Percentiles rank a stretch among this genome's conserved stretches.
Evolutionary conservation across 2,113 vertebrate genomes (phyloP).

Genomic region (Psettodes erumei): DNA sequence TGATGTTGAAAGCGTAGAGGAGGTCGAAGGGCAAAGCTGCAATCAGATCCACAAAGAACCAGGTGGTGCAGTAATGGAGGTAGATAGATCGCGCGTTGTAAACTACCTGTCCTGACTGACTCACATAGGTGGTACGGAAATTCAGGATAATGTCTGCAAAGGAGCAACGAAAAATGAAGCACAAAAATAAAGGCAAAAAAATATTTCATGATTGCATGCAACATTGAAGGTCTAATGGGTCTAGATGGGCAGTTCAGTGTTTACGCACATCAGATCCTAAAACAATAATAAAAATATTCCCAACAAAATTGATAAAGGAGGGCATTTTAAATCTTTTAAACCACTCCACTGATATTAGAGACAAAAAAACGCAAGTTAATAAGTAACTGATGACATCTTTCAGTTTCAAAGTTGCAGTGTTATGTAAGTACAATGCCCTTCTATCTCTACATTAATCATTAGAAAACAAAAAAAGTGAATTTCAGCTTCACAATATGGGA

Average conservation of each 20-base stretch:
- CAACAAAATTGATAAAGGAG: too few relatives aligned
- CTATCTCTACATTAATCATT: not conserved
- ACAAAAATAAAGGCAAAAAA: not conserved
- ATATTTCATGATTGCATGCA: not conserved
- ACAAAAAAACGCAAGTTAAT: too few relatives aligned
- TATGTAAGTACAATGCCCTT: not conserved
- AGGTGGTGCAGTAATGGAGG: slow-evolving; percentile 90
- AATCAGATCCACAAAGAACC: slow-evolving; percentile 93
- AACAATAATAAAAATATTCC: too few relatives aligned
- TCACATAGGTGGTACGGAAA: slow-evolving; percentile 90
- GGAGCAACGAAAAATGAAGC: not conserved
- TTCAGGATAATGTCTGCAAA: slow-evolving; percentile 90
- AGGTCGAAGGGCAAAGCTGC: slow-evolving; percentile 93
- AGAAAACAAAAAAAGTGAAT: not conserved
- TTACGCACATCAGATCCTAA: too few relatives aligned
- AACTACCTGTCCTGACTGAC: slow-evolving; percentile 91
- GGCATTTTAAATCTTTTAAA: not conserved
- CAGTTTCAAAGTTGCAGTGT: not conserved
- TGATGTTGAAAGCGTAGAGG: slow-evolving; percentile 91
- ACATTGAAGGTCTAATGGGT: not conserved
- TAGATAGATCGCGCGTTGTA: slow-evolving; percentile 90
- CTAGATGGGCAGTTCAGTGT: not conserved
- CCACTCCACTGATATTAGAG: too few relatives aligned
- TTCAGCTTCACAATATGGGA: too few relatives aligned
- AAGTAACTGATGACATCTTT: not conserved